Conservation (phyloP, 2,113 vertebrate species). For the Eptatretus burgeri region DNA sequence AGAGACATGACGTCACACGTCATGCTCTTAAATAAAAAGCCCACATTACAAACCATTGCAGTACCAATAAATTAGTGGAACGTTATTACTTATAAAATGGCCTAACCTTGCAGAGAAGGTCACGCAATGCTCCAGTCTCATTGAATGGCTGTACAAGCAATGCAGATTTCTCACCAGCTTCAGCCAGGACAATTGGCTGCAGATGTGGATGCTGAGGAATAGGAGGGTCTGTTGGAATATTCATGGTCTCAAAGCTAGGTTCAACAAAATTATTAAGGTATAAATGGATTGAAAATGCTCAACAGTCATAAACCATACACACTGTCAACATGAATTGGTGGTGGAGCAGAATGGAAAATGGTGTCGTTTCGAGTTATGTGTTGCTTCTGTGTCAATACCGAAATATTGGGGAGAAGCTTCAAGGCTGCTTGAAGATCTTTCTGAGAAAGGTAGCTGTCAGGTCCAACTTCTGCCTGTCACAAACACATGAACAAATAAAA, state of each 20-base stretch:
- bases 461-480: conserved; percentile 50
- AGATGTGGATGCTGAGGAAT: conserved; percentile 42
- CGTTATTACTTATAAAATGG: too few species aligned
- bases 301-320: neutral
- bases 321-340: neutral
- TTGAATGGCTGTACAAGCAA: conserved; percentile 56
- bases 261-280: neutral
- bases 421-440: conserved; percentile 74
- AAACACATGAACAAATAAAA: neutral
- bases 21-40: too few species aligned
- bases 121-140: conserved; percentile 67
- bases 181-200: conserved; percentile 48
- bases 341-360: neutral
- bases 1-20: too few species aligned
- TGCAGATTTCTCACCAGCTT: conserved; percentile 51
- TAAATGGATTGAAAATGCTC: neutral
- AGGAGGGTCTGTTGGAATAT: conserved; percentile 12
- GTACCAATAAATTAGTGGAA: too few species aligned
- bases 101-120: conserved; percentile 71
- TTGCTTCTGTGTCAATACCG: neutral
- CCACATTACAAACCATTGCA: too few species aligned
- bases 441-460: conserved; percentile 70
- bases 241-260: neutral
- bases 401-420: conserved; percentile 33
- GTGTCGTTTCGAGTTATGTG: neutral